A percentile compares a stretch with the other conserved stretches of the same genome.
phyloP scores from a whole-genome alignment of 2,888 invertebrate species.

The Xylocampa areola region DNA sequence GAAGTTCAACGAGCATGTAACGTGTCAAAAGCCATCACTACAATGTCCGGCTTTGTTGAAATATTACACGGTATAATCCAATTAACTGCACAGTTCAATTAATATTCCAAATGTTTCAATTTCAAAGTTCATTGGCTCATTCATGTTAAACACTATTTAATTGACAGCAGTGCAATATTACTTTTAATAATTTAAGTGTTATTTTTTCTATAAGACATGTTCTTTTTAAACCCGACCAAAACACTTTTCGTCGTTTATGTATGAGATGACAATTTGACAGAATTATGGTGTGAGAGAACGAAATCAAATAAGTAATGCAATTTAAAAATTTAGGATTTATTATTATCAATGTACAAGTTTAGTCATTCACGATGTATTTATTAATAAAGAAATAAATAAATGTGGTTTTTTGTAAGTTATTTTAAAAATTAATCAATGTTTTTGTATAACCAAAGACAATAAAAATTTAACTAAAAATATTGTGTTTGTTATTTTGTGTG shows the following conservation, averaged over 20 bases:
- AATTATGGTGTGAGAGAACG: constrained; percentile 42
- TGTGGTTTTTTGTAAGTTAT: constrained; percentile 89
- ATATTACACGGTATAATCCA: constrained; percentile 20
- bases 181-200: constrained; percentile 47
- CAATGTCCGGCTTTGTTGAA: constrained; percentile 9
- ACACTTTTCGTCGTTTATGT: constrained; percentile 40
- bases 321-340: constrained; percentile 66
- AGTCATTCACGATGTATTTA: constrained; percentile 84
- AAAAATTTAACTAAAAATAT: constrained; percentile 86
- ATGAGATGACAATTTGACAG: constrained; percentile 24
- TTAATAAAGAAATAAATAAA: constrained; percentile 76
- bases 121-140: constrained; percentile 43
- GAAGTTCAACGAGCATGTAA: constrained; percentile 21
- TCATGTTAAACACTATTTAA: constrained; percentile 10
- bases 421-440: constrained; percentile 89
- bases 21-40: constrained; percentile 6
- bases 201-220: constrained; percentile 46
- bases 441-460: constrained; percentile 90
- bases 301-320: constrained; percentile 59
- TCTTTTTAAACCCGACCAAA: constrained; percentile 61
- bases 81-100: constrained; percentile 24
- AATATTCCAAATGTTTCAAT: constrained; percentile 31
- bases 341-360: constrained; percentile 87
- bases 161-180: constrained; percentile 22
- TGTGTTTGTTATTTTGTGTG: constrained; percentile 68